Evolutionary conservation across 2,113 vertebrate species (phyloP).

Genomic region (Glaucidium brasilianum): DNA sequence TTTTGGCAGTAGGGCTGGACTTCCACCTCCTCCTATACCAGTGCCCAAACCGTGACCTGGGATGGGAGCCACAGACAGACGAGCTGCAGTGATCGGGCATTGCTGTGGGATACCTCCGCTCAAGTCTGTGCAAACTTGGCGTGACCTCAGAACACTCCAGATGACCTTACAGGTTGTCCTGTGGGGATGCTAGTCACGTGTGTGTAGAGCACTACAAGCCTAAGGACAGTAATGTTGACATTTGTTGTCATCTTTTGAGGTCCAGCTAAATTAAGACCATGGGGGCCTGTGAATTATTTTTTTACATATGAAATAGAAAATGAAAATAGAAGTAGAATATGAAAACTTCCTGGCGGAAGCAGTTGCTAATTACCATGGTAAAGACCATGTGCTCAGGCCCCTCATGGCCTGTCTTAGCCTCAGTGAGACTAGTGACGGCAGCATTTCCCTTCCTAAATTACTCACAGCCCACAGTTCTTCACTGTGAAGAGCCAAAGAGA

Average conservation of each 20-base stretch:
- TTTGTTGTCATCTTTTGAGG: not conserved
- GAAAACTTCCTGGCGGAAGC: not conserved
- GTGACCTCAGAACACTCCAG: not conserved
- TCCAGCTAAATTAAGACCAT: rapidly evolving
- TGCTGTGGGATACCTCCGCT: not conserved
- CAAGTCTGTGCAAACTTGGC: not conserved
- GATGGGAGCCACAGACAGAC: not conserved
- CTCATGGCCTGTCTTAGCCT: not conserved
- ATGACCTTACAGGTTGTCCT: not conserved
- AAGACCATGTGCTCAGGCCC: not conserved
- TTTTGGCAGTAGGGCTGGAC: not conserved
- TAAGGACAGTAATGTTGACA: not conserved
- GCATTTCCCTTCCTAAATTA: not conserved
- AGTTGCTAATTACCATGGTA: not conserved
- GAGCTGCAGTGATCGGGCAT: rapidly evolving
- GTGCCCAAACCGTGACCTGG: not conserved
- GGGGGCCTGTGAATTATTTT: not conserved
- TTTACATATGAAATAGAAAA: not conserved
- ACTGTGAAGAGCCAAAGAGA: not conserved
- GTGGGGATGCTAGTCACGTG: not conserved
- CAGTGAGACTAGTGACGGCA: not conserved
- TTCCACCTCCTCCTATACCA: not conserved
- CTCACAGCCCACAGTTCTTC: not conserved
- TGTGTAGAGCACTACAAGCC: not conserved
- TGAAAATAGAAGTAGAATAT: not conserved